A percentile compares a stretch with the other conserved stretches of the same genome.
Evolutionary conservation across 2,888 invertebrate species (phyloP).

Genomic region (Drosophila villosipedis): DNA sequence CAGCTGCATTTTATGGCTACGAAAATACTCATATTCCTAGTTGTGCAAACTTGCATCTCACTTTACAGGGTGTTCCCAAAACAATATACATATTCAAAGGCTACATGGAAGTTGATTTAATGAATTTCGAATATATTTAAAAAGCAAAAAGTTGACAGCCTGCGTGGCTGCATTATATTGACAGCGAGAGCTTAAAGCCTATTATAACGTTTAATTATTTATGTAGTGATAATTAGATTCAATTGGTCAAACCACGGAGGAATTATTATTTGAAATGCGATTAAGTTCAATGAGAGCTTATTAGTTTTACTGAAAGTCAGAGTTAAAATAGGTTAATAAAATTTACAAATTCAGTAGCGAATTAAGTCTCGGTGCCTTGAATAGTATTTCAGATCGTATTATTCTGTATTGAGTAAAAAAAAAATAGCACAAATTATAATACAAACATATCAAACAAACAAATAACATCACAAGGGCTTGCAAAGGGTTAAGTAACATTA

Average conservation of each 20-base stretch:
- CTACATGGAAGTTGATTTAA: neutral
- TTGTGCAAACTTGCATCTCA: conserved; percentile 29
- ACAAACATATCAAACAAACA: neutral
- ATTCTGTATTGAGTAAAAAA: neutral
- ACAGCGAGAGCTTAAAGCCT: neutral
- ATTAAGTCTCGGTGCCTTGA: neutral
- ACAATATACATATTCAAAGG: neutral
- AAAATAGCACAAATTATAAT: neutral
- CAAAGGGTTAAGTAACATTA: neutral
- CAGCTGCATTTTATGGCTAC: conserved; percentile 72
- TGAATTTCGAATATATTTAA: neutral
- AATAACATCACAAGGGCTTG: neutral
- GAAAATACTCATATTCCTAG: conserved; percentile 51
- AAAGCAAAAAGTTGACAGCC: neutral
- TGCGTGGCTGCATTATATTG: neutral
- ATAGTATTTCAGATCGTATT: neutral
- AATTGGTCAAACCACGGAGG: neutral
- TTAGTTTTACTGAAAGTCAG: neutral
- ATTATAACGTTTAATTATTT: neutral
- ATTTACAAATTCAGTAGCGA: neutral
- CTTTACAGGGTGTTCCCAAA: conserved; percentile 45
- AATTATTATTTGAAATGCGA: neutral
- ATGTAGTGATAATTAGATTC: neutral
- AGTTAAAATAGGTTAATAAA: neutral
- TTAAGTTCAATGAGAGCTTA: neutral